These are phyloP conservation scores for Ladona fulva DNA, from an alignment of 1,140 invertebrate species.

Conservation along the genomic window DNA sequence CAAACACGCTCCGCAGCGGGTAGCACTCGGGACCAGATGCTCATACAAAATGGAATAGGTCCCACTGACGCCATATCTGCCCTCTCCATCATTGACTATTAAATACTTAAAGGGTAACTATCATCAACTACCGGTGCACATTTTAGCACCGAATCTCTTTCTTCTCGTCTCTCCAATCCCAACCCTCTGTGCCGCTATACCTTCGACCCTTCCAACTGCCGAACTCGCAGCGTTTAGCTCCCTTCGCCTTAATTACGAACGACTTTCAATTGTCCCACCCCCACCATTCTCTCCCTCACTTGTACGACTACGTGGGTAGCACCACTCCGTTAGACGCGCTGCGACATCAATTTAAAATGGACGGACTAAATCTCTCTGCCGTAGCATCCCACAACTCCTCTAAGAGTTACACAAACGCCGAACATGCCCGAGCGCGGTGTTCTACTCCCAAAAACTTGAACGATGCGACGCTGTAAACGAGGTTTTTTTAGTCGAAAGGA, in stretches of 20 bases:
- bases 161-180: background rate
- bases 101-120: slow-evolving; percentile 3
- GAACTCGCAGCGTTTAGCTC: background rate
- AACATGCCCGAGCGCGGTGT: too few relatives aligned
- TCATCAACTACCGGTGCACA: background rate
- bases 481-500: too few relatives aligned
- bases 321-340: background rate
- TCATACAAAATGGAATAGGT: background rate
- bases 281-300: too few relatives aligned
- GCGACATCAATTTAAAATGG: background rate
- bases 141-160: background rate
- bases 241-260: background rate
- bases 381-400: too few relatives aligned
- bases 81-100: background rate
- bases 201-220: background rate
- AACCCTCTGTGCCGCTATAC: background rate
- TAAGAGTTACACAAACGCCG: too few relatives aligned
- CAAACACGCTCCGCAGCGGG: background rate
- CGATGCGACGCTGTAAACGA: too few relatives aligned
- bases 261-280: background rate
- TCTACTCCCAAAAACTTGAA: too few relatives aligned
- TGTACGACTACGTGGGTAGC: background rate
- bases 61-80: background rate
- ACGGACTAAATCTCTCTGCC: background rate
- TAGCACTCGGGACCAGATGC: background rate